Percentiles rank a stretch among this genome's conserved stretches.
Evolutionary conservation across 2,888 invertebrate genomes (phyloP).

Genomic region (Mactromeris polynyma): DNA sequence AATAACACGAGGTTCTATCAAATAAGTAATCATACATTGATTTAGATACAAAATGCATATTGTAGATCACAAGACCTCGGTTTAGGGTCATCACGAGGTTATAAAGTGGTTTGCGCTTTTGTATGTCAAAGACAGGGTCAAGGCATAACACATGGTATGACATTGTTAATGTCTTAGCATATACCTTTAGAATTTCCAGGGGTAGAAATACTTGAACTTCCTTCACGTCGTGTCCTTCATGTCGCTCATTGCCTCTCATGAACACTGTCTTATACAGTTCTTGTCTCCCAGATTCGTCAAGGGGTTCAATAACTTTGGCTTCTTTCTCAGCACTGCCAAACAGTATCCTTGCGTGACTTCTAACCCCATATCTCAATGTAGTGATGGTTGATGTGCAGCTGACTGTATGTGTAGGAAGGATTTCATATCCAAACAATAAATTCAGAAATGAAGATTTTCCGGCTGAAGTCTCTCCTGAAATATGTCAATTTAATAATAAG

Average conservation of each 20-base stretch:
- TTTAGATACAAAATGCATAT: too few species aligned
- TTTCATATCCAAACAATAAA: slow-evolving; percentile 77
- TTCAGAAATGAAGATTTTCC: slow-evolving; percentile 84
- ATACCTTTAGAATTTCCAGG: slow-evolving; percentile 67
- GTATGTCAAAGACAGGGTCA: too few species aligned
- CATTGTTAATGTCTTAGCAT: too few species aligned
- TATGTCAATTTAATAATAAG: too few species aligned
- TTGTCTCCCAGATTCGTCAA: slow-evolving; percentile 48
- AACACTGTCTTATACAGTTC: slow-evolving; percentile 51
- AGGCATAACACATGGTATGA: too few species aligned
- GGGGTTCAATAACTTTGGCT: slow-evolving; percentile 40
- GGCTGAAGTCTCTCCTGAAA: slow-evolving; percentile 83
- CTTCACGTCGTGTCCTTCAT: slow-evolving; percentile 59
- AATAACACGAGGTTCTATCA: too few species aligned
- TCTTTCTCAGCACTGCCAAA: slow-evolving; percentile 51
- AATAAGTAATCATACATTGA: too few species aligned
- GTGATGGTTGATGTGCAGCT: slow-evolving; percentile 82
- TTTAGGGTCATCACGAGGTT: too few species aligned
- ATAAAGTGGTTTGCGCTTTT: too few species aligned
- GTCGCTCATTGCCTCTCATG: slow-evolving; percentile 47
- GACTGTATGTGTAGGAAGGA: slow-evolving; percentile 73
- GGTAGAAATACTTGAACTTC: slow-evolving; percentile 69
- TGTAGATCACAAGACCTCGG: too few species aligned
- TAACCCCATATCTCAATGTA: slow-evolving; percentile 73
- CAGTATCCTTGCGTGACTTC: slow-evolving; percentile 65